These are phyloP conservation scores for Craterocephalus amniculus DNA, from an alignment of 2,797 vertebrate species.

Conservation along the genomic window DNA sequence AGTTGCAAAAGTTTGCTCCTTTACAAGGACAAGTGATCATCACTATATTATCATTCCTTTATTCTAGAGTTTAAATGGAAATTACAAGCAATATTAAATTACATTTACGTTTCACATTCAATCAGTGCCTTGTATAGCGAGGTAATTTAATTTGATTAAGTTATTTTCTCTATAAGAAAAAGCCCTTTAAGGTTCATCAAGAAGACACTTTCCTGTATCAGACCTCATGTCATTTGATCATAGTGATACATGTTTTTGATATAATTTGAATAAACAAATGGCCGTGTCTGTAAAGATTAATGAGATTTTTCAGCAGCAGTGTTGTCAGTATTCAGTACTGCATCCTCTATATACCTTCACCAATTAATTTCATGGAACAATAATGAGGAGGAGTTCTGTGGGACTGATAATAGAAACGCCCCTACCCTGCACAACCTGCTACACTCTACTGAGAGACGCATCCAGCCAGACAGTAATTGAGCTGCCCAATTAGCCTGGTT, in stretches of 20 bases:
- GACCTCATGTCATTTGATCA: conserved; percentile 17
- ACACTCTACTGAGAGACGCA: conserved; percentile 26
- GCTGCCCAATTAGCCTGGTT: conserved; percentile 58
- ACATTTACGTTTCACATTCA: conserved; percentile 42
- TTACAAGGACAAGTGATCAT: conserved; percentile 31
- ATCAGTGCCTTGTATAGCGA: conserved; percentile 27
- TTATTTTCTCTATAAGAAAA: conserved; percentile 30
- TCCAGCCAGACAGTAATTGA: conserved; percentile 68
- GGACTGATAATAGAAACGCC: conserved; percentile 61
- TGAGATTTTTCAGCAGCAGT: conserved; percentile 17
- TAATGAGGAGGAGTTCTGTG: conserved; percentile 54
- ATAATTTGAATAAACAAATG: not conserved
- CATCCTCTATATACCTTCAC: not conserved
- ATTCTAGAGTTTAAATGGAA: conserved; percentile 42
- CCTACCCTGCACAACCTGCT: conserved; percentile 28
- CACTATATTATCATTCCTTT: conserved; percentile 35
- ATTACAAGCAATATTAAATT: conserved; percentile 40
- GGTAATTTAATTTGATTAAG: conserved; percentile 54
- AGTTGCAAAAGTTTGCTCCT: conserved; percentile 37
- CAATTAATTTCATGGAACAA: conserved; percentile 37
- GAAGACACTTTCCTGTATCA: conserved; percentile 6
- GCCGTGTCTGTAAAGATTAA: not conserved
- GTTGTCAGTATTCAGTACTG: not conserved
- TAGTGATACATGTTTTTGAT: not conserved
- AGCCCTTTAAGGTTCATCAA: conserved; percentile 9